Base-by-base conservation (phyloP, 2,797 vertebrate genomes). In the Melanotaenia maccullochi region DNA sequence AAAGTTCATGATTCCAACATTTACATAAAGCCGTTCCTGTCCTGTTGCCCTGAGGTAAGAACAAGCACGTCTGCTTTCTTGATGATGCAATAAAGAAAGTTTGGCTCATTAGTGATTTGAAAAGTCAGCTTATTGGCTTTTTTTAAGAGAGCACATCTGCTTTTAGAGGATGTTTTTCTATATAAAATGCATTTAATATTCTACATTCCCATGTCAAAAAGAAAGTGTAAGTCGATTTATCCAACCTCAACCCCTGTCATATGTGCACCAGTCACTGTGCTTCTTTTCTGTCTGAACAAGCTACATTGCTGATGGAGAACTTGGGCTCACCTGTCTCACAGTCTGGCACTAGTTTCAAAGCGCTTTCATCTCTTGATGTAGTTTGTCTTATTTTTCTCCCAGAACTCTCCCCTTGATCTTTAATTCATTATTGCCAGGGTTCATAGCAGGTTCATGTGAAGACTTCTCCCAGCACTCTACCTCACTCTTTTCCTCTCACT, bases 1-100 rank as follows among this genome's bases (percentile, higher is more conserved):
- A 99, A 98, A 89, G 98, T 99, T 58, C 97, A 99, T 0, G 98
- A 99, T 90, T 99, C 98, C 60, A 98, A 97, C 92, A 97, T 99
- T 94, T 97, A 96, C 89, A 99, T 99, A 92, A 99, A 99, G 83
- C 98, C 97, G 1, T 99, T 99, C 90, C 94, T 99, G 24, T 99
- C 97, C 80, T 97, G 97, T 59, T 95, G 95, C 82, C 97, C 98
- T 0, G 97, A 99, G 97, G 98, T 99, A 93, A 78, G 72, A 62
- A 22, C 20, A 2, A 7, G 12, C 24, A 0, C 47, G 11, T 52
- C 42, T 6, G 11, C 7, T 2, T 5, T 22, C 9, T 6, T 24
- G 6, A 47, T 13, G 32, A 60, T 36, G 9, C 58, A 18, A 14
- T 1, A 1, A 2, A 7, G 11, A 7, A 24, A 24, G 16, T 47